Base-by-base conservation (phyloP, 2,113 vertebrate species). In the Macrotus californicus region DNA sequence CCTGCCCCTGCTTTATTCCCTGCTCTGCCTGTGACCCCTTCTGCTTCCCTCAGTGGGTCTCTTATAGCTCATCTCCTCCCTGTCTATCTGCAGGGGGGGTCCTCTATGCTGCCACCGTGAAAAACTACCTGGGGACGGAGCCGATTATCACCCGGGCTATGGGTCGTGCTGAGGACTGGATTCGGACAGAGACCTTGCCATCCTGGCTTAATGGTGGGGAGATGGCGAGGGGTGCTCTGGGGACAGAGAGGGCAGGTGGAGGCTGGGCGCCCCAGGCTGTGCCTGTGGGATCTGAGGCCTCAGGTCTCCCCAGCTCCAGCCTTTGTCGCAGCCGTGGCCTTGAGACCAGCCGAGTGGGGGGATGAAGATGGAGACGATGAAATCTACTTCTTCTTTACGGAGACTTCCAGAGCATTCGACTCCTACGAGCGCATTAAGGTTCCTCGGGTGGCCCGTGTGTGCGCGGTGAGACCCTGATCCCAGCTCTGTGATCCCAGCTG, bases 321-420 rank as follows among this genome's bases (percentile, higher is more conserved):
- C 87, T 99, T 99, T 95, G 99, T 99, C 69, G 98, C 98, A 95
- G 99, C 99, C 0, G 94, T 98, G 52, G 99, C 98, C 91, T 98
- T 99, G 92, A 96, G 98, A 87, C 98, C 99, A 93, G 96, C 98
- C 0, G 88, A 96, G 10, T 96, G 96, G 72, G 98, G 98, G 66
- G 98, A 98, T 36, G 98, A 99, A 9, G 99, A 99, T 1, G 99
- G 99, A 96, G 99, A 99, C 0, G 98, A 99, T 83, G 99, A 99
- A 92, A 98, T 99, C 97, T 99, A 99, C 97, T 99, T 99, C 97
- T 99, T 99, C 98, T 99, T 99, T 97, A 99, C 98, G 9, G 99
- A 99, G 95, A 98, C 98, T 34, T 98, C 99, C 66, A 98, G 98
- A 96, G 98, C 98, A 7, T 98, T 99, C 56, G 98, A 99, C 85